Percentiles rank a stretch among this genome's conserved stretches.
phyloP scores from a whole-genome alignment of 2,888 invertebrate species.

The Andricus curvator region DNA sequence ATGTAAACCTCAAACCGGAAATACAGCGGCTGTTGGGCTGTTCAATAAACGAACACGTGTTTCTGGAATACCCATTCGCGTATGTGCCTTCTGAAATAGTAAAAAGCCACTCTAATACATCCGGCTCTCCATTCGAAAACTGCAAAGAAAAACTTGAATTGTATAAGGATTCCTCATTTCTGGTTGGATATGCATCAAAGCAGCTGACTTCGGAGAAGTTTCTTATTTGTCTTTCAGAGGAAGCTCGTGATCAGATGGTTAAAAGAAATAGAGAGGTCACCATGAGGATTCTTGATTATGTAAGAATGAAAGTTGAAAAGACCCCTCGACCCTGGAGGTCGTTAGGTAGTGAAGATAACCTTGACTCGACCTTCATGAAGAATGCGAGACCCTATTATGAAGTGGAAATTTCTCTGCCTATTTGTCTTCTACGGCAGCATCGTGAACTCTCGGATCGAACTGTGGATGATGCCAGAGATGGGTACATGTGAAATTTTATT shows the following conservation, averaged over 20 bases:
- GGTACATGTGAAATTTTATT: slow-evolving; percentile 81
- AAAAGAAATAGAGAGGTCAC: slow-evolving; percentile 62
- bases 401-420: slow-evolving; percentile 79
- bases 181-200: slow-evolving; percentile 84
- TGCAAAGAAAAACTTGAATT: slow-evolving; percentile 57
- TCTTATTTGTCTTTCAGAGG: slow-evolving; percentile 83
- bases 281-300: slow-evolving; percentile 53
- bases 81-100: slow-evolving; percentile 62
- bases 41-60: slow-evolving; percentile 67
- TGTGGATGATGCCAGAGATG: slow-evolving; percentile 82
- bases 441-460: slow-evolving; percentile 75
- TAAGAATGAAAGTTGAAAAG: slow-evolving; percentile 80
- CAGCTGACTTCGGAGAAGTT: slow-evolving; percentile 83
- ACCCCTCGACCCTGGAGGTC: slow-evolving; percentile 81
- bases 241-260: slow-evolving; percentile 78
- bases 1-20: slow-evolving; percentile 60
- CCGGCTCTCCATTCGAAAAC: slow-evolving; percentile 60
- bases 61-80: slow-evolving; percentile 74
- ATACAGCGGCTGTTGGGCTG: slow-evolving; percentile 67
- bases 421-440: slow-evolving; percentile 42
- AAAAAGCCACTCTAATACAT: slow-evolving; percentile 47
- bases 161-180: slow-evolving; percentile 66
- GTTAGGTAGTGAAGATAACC: slow-evolving; percentile 84
- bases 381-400: slow-evolving; percentile 82
- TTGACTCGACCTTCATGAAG: slow-evolving; percentile 79